Conservation (phyloP, 2,113 vertebrate genomes). For the Atractosteus spatula region DNA sequence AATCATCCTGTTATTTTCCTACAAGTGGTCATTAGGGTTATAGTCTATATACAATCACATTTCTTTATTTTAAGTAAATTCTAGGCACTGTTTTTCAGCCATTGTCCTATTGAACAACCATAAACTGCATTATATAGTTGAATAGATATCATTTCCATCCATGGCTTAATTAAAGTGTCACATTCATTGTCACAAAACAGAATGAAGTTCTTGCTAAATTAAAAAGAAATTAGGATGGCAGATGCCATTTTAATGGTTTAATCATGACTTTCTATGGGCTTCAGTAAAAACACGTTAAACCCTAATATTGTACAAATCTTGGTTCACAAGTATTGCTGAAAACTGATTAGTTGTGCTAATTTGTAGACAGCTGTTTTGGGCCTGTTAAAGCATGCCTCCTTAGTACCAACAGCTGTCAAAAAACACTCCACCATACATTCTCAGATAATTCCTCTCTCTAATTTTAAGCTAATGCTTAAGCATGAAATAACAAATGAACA, state of each 20-base stretch:
- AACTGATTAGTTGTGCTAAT: constrained; percentile 39
- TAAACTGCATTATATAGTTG: constrained; percentile 4
- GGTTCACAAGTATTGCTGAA: constrained; percentile 24
- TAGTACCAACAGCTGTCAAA: constrained; percentile 26
- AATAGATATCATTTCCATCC: constrained; percentile 45
- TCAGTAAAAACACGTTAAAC: constrained; percentile 42
- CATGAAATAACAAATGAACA: too few species aligned
- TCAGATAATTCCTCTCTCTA: too few species aligned
- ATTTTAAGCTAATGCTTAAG: too few species aligned
- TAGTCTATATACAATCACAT: too few species aligned
- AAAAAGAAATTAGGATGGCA: constrained; percentile 64
- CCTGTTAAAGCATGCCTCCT: constrained; percentile 23
- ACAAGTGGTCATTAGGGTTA: too few species aligned
- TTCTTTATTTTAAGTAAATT: too few species aligned
- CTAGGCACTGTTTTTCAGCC: too few species aligned
- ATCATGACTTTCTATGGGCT: constrained; percentile 55
- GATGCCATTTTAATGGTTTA: constrained; percentile 66
- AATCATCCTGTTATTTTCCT: too few species aligned
- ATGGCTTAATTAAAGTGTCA: constrained; percentile 61
- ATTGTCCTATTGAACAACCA: too few species aligned
- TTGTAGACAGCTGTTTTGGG: constrained; percentile 34
- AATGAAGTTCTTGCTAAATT: constrained; percentile 53
- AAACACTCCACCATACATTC: background rate
- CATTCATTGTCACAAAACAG: constrained; percentile 45
- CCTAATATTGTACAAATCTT: constrained; percentile 38